Conservation (phyloP, 2,888 invertebrate species). For the Ormia ochracea region DNA sequence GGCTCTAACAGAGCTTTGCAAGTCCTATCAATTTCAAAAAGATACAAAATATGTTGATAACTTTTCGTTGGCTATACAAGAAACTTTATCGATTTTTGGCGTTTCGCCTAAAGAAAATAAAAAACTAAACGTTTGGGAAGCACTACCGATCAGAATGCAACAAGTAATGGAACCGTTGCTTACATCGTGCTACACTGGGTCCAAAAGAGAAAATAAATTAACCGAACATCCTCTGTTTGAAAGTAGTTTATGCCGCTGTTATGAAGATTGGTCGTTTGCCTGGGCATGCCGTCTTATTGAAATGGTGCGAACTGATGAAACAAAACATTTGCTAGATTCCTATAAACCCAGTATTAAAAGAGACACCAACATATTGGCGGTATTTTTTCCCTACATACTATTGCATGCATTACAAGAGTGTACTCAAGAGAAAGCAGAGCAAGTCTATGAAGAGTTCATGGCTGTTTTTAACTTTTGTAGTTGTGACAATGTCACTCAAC, state of each 20-base stretch:
- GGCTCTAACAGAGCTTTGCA: constrained; percentile 83
- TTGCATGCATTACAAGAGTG: constrained; percentile 81
- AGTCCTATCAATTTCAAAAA: constrained; percentile 87
- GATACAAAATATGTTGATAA: constrained; percentile 87
- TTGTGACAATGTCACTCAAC: constrained; percentile 44
- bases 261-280: constrained; percentile 86
- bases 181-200: constrained; percentile 81
- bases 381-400: constrained; percentile 86
- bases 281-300: constrained; percentile 86
- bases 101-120: constrained; percentile 82
- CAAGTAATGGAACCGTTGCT: constrained; percentile 87
- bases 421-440: constrained; percentile 73
- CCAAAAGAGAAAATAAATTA: constrained; percentile 70
- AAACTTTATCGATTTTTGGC: constrained; percentile 84
- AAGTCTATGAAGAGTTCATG: constrained; percentile 79
- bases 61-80: constrained; percentile 88
- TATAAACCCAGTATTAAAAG: constrained; percentile 87
- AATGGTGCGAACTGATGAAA: constrained; percentile 79
- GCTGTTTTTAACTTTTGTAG: constrained; percentile 77
- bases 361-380: constrained; percentile 83
- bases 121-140: constrained; percentile 83
- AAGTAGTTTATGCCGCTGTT: constrained; percentile 82
- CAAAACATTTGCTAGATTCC: constrained; percentile 81
- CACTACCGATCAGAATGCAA: constrained; percentile 83
- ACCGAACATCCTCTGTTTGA: constrained; percentile 82